Evolutionary conservation across 2,888 invertebrate genomes (phyloP), one percentile per base, ranked within the genome.

Genomic region (Lochmaea capreae): DNA sequence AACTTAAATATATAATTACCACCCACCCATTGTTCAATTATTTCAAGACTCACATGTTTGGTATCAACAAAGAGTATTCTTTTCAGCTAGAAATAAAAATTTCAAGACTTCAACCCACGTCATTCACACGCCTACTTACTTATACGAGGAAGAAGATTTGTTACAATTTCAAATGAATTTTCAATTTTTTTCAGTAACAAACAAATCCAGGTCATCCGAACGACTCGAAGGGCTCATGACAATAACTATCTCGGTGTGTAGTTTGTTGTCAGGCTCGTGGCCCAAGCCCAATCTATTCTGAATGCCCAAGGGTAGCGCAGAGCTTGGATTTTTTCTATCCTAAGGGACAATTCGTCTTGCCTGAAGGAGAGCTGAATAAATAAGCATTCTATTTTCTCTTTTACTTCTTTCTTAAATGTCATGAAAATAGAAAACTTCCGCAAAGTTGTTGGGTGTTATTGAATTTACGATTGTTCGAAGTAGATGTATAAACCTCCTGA

Each of bases 381-480:
- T 83, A 83, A 82, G 81, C 81, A 81, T 82, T 80, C 83, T 81
- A 83, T 83, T 83, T 82, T 81, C 79, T 79, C 77, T 80, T 77
- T 73, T 68, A 76, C 74, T 78, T 76, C 69, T 57, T 66, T 65
- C 73, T 73, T 76, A 78, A 79, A 77, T 72, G 66, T 75, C 75
- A 68, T 58, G 74, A 57, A 67, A 72, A 72, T 72, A 72, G 75
- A 77, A 77, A 67, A 73, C 70, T 68, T 74, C 58, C 57, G 14
- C 61, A 58, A 67, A 67, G 71, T 67, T 70, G 67, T 54, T 58
- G 66, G 65, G 46, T 71, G 72, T 77, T 71, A 77, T 73, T 75
- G 69, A 74, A 77, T 77, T 73, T 70, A 61, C 49, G 54, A 70
- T 70, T 73, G 69, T 73, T 54, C 63, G 59, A 16, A 66, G 59